These are phyloP conservation scores for Eleginops maclovinus DNA, from an alignment of 2,113 vertebrate genomes.

Conservation along the genomic window DNA sequence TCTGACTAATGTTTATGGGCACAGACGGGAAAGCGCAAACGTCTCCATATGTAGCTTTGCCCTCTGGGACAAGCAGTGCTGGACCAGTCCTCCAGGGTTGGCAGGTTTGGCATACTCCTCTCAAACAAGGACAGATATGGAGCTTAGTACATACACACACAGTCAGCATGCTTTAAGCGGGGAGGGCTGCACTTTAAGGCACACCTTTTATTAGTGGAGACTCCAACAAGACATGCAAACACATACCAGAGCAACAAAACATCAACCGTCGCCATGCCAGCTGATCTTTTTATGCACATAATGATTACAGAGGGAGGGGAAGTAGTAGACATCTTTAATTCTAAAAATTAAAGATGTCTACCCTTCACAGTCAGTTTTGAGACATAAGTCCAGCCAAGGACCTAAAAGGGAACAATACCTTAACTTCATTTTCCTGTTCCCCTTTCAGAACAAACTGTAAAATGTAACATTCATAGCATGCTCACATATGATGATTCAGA, in stretches of 20 bases:
- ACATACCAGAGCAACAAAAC: slow-evolving; percentile 49
- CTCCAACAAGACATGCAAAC: slow-evolving; percentile 37
- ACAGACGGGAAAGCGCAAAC: not conserved
- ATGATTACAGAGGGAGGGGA: slow-evolving; percentile 22
- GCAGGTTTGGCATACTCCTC: slow-evolving; percentile 54
- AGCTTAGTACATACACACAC: not conserved
- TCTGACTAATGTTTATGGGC: not conserved
- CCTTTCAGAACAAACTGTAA: not conserved
- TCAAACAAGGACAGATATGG: slow-evolving; percentile 30
- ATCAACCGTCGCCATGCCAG: slow-evolving; percentile 19
- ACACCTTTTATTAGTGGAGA: slow-evolving; percentile 55
- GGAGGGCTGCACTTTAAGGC: slow-evolving; percentile 34
- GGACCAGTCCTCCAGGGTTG: slow-evolving; percentile 65
- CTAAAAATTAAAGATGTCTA: too few relatives aligned
- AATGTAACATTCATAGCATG: not conserved
- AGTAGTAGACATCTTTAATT: not conserved
- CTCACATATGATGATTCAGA: not conserved
- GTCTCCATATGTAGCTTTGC: not conserved
- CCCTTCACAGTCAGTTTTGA: not conserved
- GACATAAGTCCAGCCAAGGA: not conserved
- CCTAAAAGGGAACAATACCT: not conserved
- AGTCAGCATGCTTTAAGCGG: slow-evolving; percentile 17
- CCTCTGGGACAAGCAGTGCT: slow-evolving; percentile 20
- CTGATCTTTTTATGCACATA: slow-evolving; percentile 18
- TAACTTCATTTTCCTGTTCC: not conserved